Conservation (phyloP, 2,113 vertebrate species). For the Heloderma charlesbogerti region DNA sequence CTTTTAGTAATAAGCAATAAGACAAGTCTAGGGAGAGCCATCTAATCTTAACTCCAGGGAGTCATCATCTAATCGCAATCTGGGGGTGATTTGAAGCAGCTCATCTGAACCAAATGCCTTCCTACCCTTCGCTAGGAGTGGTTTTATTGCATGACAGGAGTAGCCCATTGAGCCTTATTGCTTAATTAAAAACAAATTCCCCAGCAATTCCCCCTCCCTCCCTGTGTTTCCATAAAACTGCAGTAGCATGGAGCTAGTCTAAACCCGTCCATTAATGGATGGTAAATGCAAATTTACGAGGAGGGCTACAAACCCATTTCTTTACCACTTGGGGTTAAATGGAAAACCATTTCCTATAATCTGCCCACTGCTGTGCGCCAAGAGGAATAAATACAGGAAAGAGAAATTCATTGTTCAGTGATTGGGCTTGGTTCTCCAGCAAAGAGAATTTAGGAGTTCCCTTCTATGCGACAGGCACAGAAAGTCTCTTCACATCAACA, state of each 20-base stretch:
- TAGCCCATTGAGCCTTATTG: slow-evolving; percentile 75
- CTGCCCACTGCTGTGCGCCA: slow-evolving; percentile 60
- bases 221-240: slow-evolving; percentile 67
- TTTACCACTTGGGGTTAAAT: slow-evolving; percentile 64
- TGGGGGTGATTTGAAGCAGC: slow-evolving; percentile 74
- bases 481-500: not conserved
- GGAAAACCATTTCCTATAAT: slow-evolving; percentile 60
- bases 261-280: slow-evolving; percentile 66
- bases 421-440: slow-evolving; percentile 29
- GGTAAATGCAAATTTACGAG: slow-evolving; percentile 63
- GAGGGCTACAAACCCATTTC: slow-evolving; percentile 44
- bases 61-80: slow-evolving; percentile 74
- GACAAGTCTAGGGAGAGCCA: slow-evolving; percentile 66
- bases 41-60: slow-evolving; percentile 71
- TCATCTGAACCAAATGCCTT: slow-evolving; percentile 73
- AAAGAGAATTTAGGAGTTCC: slow-evolving; percentile 8
- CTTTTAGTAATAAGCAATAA: slow-evolving; percentile 69
- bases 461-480: slow-evolving; percentile 10
- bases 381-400: slow-evolving; percentile 54
- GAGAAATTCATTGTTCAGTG: slow-evolving; percentile 52
- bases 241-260: slow-evolving; percentile 60
- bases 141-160: slow-evolving; percentile 70
- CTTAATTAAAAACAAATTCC: slow-evolving; percentile 84
- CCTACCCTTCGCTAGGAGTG: slow-evolving; percentile 68
- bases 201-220: slow-evolving; percentile 70